Evolutionary conservation across 30 jellyfish, hydroid and myxozoan genomes (phyloP).

Genomic region (Turritopsis rubra): DNA sequence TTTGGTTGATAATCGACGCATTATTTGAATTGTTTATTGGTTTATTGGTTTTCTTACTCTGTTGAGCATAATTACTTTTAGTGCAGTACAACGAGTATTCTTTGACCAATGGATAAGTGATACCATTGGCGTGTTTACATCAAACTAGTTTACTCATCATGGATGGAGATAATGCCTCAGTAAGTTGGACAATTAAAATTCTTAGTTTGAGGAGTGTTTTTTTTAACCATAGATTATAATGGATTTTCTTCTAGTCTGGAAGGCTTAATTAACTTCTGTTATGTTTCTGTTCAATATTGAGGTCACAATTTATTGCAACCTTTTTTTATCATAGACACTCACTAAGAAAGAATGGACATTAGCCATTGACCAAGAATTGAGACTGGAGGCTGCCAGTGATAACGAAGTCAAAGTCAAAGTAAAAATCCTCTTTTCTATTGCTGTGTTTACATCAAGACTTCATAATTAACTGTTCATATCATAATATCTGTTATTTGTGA

Average conservation of each 20-base stretch:
- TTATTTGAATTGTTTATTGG: too few relatives aligned
- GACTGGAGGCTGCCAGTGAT: slow-evolving; percentile 72
- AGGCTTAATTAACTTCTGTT: too few relatives aligned
- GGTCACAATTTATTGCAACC: neutral
- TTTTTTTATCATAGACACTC: neutral
- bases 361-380: slow-evolving; percentile 66
- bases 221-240: too few relatives aligned
- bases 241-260: too few relatives aligned
- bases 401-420: slow-evolving; percentile 58
- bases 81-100: neutral
- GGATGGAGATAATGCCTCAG: neutral
- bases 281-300: neutral
- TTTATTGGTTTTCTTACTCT: too few relatives aligned
- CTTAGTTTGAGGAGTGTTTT: too few relatives aligned
- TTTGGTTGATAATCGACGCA: too few relatives aligned
- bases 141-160: neutral
- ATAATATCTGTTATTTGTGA: too few relatives aligned
- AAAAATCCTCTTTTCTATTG: neutral
- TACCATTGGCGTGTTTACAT: too few relatives aligned
- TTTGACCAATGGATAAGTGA: neutral
- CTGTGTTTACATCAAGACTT: slow-evolving; percentile 9
- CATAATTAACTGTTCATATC: too few relatives aligned
- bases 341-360: slow-evolving; percentile 66
- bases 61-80: too few relatives aligned
- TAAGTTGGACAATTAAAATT: neutral